Percentiles rank a stretch among this genome's conserved stretches.
phyloP scores from a whole-genome alignment of 2,888 invertebrate species.

The Antheraea assamensis region DNA sequence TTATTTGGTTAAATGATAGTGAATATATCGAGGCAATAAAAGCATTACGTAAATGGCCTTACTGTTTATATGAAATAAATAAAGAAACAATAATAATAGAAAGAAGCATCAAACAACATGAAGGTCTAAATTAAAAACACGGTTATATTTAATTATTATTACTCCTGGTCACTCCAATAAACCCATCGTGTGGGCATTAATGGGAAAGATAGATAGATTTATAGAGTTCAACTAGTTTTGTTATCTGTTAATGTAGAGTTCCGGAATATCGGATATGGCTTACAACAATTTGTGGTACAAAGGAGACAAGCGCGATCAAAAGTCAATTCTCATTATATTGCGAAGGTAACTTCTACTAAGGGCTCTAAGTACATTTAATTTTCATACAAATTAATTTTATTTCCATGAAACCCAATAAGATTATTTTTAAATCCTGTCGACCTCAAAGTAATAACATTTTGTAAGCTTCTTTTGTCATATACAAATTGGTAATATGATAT shows the following conservation, averaged over 20 bases:
- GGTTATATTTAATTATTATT: neutral
- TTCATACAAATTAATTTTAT: neutral
- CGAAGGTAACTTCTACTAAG: constrained; percentile 34
- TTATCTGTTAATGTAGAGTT: constrained; percentile 37
- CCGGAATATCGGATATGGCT: constrained; percentile 37
- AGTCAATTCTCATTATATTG: constrained; percentile 39
- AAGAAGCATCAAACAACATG: neutral
- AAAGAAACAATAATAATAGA: too few species aligned
- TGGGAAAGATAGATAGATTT: neutral
- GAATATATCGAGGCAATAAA: too few species aligned
- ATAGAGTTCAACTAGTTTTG: neutral
- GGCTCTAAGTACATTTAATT: neutral
- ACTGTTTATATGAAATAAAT: too few species aligned
- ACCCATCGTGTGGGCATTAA: neutral
- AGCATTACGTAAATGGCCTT: too few species aligned
- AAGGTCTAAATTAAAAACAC: neutral
- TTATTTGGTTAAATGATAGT: too few species aligned
- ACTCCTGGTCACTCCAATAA: neutral
- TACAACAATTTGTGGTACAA: constrained; percentile 43
- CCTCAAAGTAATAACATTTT: too few species aligned
- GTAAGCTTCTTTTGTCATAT: too few species aligned
- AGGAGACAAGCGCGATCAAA: constrained; percentile 31
- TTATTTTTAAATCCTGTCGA: too few species aligned
- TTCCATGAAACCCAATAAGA: neutral
- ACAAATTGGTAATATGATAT: too few species aligned